Conservation (phyloP, 2,113 vertebrate genomes). For the Aplodontia rufa region DNA sequence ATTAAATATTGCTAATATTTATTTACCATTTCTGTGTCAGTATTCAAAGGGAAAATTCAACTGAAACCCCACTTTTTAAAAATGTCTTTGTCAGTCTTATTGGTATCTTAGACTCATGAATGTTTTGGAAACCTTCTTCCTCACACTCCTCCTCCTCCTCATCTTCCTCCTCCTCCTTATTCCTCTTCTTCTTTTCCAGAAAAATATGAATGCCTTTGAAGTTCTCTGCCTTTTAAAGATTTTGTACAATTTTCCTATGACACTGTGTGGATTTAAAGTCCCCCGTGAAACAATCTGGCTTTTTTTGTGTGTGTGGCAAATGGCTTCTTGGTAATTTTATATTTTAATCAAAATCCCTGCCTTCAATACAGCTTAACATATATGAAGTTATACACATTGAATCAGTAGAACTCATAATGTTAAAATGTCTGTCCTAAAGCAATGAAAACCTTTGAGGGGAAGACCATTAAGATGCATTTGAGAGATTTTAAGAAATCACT, state of each 20-base stretch:
- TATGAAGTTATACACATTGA: background rate
- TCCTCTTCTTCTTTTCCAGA: background rate
- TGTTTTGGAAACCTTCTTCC: background rate
- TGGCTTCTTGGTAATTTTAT: background rate
- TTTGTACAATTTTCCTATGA: conserved; percentile 1
- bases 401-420: background rate
- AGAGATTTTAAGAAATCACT: background rate
- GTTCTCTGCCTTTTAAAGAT: background rate
- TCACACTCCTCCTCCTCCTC: too few species aligned
- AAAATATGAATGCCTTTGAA: background rate
- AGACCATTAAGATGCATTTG: background rate
- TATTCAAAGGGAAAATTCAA: background rate
- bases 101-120: background rate
- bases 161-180: too few species aligned
- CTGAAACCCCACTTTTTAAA: background rate
- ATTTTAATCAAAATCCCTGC: background rate
- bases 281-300: background rate
- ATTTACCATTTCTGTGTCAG: background rate
- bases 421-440: background rate
- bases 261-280: background rate
- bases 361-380: background rate
- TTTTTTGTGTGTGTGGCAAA: background rate
- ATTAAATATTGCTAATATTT: conserved; percentile 1
- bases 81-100: background rate
- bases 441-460: background rate